A percentile compares a stretch with the other conserved stretches of the same genome.
Evolutionary conservation across 2,888 invertebrate genomes (phyloP).

Genomic region (Sinelater perroti): DNA sequence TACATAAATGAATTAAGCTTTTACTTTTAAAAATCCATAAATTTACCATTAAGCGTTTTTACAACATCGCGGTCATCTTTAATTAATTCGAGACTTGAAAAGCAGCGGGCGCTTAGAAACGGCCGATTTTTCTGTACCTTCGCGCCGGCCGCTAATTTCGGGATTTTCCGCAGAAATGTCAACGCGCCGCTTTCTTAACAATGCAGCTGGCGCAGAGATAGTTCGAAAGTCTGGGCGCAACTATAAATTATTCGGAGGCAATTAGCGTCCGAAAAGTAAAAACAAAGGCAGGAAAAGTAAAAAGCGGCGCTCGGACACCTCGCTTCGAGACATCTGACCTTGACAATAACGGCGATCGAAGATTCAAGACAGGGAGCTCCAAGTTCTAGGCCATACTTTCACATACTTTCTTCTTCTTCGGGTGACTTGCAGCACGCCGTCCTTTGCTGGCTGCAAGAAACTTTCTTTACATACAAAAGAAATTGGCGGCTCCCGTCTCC

Average conservation of each 20-base stretch:
- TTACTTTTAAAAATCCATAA: no score
- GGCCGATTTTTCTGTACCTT: no score
- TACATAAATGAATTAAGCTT: no score
- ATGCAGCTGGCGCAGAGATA: no score
- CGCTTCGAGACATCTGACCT: constrained; percentile 53
- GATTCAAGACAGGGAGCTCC: constrained; percentile 56
- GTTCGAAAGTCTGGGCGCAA: constrained; percentile 5
- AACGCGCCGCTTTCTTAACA: no score
- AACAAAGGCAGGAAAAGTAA: constrained; percentile 28
- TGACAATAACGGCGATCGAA: constrained; percentile 53
- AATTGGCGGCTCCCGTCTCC: constrained; percentile 17
- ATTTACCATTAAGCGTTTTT: no score
- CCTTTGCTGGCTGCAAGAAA: constrained; percentile 26
- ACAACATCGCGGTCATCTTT: no score
- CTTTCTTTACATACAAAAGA: constrained; percentile 36
- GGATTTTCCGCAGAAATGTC: no score
- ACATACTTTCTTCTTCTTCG: constrained; percentile 56
- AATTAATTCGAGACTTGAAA: no score
- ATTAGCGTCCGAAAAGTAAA: constrained; percentile 12
- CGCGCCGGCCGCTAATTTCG: no score
- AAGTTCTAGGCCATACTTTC: constrained; percentile 61
- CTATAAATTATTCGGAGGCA: no score
- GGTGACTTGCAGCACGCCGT: constrained; percentile 32
- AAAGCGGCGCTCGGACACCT: constrained; percentile 25
- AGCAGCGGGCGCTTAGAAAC: no score